phyloP scores from a whole-genome alignment of 2,888 invertebrate species.

The Folsomia candida region DNA sequence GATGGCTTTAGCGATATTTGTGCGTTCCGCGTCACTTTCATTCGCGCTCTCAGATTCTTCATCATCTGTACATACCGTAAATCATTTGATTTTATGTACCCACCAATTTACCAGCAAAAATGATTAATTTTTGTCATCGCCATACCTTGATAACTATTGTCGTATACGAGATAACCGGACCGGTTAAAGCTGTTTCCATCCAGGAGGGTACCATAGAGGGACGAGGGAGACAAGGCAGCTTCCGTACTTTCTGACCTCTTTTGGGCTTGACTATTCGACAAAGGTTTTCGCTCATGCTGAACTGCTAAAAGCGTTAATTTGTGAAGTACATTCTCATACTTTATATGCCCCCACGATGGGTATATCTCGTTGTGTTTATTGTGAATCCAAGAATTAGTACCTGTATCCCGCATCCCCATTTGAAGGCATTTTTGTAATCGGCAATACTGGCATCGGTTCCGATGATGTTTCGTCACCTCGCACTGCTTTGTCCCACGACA shows the following conservation, averaged over 20 bases:
- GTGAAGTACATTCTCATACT: conserved; percentile 41
- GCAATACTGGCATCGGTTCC: conserved; percentile 98
- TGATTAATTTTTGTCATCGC: not conserved
- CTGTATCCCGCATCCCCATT: conserved; percentile 96
- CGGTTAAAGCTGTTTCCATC: conserved; percentile 32
- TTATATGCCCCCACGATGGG: conserved; percentile 10
- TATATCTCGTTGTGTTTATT: too few relatives aligned
- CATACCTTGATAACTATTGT: conserved; percentile 46
- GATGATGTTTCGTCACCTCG: conserved; percentile 96
- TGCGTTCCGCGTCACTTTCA: conserved; percentile 54
- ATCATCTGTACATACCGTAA: conserved; percentile 40
- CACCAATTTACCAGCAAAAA: too few relatives aligned
- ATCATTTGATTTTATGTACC: too few relatives aligned
- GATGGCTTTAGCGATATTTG: conserved; percentile 69
- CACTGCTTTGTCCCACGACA: conserved; percentile 95
- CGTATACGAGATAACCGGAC: conserved; percentile 41
- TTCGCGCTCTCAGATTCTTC: conserved; percentile 49
- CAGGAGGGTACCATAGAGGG: conserved; percentile 33
- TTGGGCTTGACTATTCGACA: conserved; percentile 41
- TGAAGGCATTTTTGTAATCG: conserved; percentile 94
- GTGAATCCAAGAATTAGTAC: conserved; percentile 35
- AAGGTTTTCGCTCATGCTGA: conserved; percentile 50
- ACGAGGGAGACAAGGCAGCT: conserved; percentile 39
- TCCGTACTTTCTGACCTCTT: conserved; percentile 42
- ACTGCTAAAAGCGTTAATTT: too few relatives aligned